Evolutionary conservation across 2,888 invertebrate genomes (phyloP).

Genomic region (Idaea biselata): DNA sequence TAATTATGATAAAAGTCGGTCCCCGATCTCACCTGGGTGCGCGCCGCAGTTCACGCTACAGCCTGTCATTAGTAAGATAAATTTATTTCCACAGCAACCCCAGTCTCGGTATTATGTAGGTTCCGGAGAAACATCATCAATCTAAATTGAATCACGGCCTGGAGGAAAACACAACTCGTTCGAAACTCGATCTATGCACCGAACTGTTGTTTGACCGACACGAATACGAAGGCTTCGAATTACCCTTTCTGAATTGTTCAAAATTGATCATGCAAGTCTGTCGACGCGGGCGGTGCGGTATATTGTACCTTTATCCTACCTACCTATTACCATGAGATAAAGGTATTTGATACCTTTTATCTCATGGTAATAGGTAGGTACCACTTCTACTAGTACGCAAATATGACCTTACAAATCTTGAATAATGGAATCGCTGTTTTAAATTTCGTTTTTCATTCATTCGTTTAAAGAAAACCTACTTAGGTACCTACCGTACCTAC

Average conservation of each 20-base stretch:
- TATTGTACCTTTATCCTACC: slow-evolving; percentile 4
- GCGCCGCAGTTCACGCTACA: slow-evolving; percentile 21
- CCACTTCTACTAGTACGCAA: too few species aligned
- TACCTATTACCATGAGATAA: too few species aligned
- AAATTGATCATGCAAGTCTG: slow-evolving; percentile 21
- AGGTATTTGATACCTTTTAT: too few species aligned
- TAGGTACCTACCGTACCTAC: too few species aligned
- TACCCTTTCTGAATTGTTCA: slow-evolving; percentile 27
- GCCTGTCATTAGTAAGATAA: slow-evolving; percentile 30
- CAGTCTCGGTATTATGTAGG: slow-evolving; percentile 29
- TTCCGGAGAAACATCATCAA: slow-evolving; percentile 31
- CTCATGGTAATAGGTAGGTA: too few species aligned
- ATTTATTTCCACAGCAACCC: slow-evolving; percentile 27
- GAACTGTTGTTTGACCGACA: slow-evolving; percentile 28
- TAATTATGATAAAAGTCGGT: slow-evolving; percentile 23
- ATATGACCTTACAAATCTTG: too few species aligned
- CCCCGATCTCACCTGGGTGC: slow-evolving; percentile 10
- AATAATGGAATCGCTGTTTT: too few species aligned
- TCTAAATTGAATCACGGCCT: slow-evolving; percentile 32
- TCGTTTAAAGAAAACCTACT: too few species aligned
- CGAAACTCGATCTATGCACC: slow-evolving; percentile 30
- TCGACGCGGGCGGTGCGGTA: slow-evolving; percentile 9
- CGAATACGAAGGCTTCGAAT: slow-evolving; percentile 29
- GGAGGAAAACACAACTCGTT: slow-evolving; percentile 32
- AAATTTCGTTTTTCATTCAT: too few species aligned